Evolutionary conservation across 23 tunicate genomes (phyloP), one percentile per base, ranked within the genome.

Genomic region (Ascidia mentula): DNA sequence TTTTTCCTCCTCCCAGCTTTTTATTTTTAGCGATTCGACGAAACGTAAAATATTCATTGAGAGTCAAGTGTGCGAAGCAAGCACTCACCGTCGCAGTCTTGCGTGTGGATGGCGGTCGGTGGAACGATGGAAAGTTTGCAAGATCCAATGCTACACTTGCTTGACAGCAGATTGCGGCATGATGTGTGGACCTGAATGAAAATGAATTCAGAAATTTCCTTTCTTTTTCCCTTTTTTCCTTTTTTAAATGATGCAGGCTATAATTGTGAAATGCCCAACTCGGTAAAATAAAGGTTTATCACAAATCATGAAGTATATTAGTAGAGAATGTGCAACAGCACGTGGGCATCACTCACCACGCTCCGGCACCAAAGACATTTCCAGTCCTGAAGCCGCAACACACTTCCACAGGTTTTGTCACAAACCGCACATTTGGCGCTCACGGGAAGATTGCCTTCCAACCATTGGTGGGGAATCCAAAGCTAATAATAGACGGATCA

Each of bases 381-480:
- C 90, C 91, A 89, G 72, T 90, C 99, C 76, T 96, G 99, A 42
- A 96, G 73, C 18, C 99, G 77, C 37, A 90, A 77, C 26, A 96
- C 97, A 45, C 95, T 91, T 24, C 99, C 99, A 69, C 99, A 96
- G 18, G 94, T 87, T 60, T 84, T 87, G 13, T 96, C 97, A 61
- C 99, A 96, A 6, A 91, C 97, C 0, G 65, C 81, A 72, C 99
- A 96, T 70, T 96, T 96, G 36, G 99, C 96, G 81, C 87, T 96
- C 37, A 96, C 99, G 18, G 97, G 97, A 6, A 96, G 84, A 80
- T 96, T 96, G 34, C 99, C 99, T 61, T 91, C 99, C 80, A 96
- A 53, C 99, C 99, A 96, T 79, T 96, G 99, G 45, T 96, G 99
- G 22, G 87, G 90, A 6, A 91, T 87, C 83, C 84, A 96, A 9